These are phyloP conservation scores for Xenopus petersii DNA, from an alignment of 2,797 vertebrate genomes.

Conservation along the genomic window DNA sequence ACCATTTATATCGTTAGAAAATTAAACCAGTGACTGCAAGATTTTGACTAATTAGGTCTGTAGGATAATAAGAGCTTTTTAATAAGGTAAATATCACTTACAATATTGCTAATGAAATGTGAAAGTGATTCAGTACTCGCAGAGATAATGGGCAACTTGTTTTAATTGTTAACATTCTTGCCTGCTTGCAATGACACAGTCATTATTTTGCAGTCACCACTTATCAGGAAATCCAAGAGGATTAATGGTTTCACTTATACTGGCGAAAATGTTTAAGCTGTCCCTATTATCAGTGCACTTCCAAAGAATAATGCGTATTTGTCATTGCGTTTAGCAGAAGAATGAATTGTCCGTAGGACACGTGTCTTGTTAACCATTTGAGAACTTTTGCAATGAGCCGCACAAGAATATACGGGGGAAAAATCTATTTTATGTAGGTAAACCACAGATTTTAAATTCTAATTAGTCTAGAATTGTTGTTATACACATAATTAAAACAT, in stretches of 20 bases:
- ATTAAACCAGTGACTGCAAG: slow-evolving; percentile 64
- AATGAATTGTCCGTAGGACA: slow-evolving; percentile 87
- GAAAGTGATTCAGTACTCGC: slow-evolving; percentile 74
- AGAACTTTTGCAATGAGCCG: slow-evolving; percentile 59
- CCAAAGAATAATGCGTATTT: slow-evolving; percentile 99
- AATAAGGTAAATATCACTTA: slow-evolving; percentile 82
- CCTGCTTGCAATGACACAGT: slow-evolving; percentile 89
- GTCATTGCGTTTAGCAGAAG: slow-evolving; percentile 90
- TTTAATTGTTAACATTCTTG: slow-evolving; percentile 98
- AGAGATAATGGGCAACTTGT: slow-evolving; percentile 89
- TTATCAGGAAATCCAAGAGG: slow-evolving; percentile 95
- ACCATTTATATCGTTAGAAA: slow-evolving; percentile 65
- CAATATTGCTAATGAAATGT: slow-evolving; percentile 85
- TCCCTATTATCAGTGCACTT: slow-evolving; percentile 96
- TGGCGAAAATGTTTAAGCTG: slow-evolving; percentile 98
- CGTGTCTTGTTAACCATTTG: slow-evolving; percentile 85
- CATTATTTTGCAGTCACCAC: slow-evolving; percentile 97
- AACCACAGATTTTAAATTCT: too few species aligned
- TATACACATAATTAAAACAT: too few species aligned
- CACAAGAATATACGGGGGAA: too few species aligned
- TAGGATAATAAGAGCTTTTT: slow-evolving; percentile 78
- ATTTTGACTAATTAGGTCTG: slow-evolving; percentile 82
- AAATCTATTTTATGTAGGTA: too few species aligned
- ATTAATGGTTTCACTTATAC: slow-evolving; percentile 99
- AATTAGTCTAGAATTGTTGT: too few species aligned